These are phyloP conservation scores for Anadara kagoshimensis DNA, from an alignment of 1,140 invertebrate genomes.

Conservation along the genomic window DNA sequence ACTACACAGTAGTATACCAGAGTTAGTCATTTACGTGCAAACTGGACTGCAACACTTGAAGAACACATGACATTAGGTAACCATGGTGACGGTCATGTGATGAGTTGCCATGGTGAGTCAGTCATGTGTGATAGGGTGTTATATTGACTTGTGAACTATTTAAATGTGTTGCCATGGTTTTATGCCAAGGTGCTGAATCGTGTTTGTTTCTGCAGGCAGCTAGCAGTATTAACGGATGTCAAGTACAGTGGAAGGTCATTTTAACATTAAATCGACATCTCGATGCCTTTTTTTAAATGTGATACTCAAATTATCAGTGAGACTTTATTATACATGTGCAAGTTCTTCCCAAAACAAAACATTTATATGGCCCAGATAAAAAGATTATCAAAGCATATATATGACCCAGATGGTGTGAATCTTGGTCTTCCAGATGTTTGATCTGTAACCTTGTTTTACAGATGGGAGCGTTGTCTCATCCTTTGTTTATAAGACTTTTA, in stretches of 20 bases:
- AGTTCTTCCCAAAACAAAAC: too few species aligned
- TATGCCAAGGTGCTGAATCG: not conserved
- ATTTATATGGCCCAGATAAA: too few species aligned
- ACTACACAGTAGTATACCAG: constrained; percentile 83
- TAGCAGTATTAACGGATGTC: constrained; percentile 8
- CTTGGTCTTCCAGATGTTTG: too few species aligned
- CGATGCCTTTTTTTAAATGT: constrained; percentile 19
- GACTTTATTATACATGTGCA: not conserved
- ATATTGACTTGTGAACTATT: not conserved
- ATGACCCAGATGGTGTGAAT: too few species aligned
- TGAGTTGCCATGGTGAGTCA: not conserved
- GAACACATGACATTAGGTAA: constrained; percentile 36
- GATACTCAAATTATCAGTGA: constrained; percentile 16
- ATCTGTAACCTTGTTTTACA: too few species aligned
- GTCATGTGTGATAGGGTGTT: not conserved
- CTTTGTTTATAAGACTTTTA: too few species aligned
- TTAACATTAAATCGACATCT: constrained; percentile 12
- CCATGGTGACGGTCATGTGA: not conserved
- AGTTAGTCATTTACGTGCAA: constrained; percentile 85
- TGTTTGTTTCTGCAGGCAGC: constrained; percentile 11
- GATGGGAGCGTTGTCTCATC: too few species aligned
- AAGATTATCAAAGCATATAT: too few species aligned
- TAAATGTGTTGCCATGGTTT: not conserved
- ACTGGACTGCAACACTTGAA: constrained; percentile 80
- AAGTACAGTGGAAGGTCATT: constrained; percentile 4